Conservation (phyloP, 1,140 invertebrate species). For the Campodea augens region DNA sequence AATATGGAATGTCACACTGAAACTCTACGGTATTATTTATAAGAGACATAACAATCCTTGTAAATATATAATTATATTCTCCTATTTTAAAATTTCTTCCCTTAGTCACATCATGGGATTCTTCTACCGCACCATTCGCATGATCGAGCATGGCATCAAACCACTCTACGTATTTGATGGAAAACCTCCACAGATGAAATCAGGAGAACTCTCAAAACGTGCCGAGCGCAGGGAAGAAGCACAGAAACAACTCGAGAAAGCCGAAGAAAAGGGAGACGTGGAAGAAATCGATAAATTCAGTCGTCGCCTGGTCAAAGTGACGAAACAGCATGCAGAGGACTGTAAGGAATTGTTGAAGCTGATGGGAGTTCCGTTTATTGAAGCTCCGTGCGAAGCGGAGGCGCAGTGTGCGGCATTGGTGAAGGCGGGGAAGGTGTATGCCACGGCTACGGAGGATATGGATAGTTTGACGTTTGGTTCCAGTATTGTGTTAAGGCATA, state of each 20-base stretch:
- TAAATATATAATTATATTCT: conserved; percentile 1
- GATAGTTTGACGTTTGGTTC: conserved; percentile 96
- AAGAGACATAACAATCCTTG: not conserved
- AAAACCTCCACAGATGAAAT: conserved; percentile 84
- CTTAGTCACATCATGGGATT: conserved; percentile 85
- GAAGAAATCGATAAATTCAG: conserved; percentile 90
- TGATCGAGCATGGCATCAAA: conserved; percentile 95
- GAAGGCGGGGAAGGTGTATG: conserved; percentile 83
- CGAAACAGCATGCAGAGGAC: conserved; percentile 74
- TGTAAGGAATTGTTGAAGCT: conserved; percentile 69
- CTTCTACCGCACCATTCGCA: conserved; percentile 91
- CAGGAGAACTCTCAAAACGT: conserved; percentile 74
- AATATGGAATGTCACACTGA: too few species aligned
- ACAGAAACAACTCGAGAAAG: conserved; percentile 75
- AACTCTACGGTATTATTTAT: too few species aligned
- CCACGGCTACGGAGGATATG: conserved; percentile 98
- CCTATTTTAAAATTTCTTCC: too few species aligned
- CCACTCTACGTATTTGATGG: conserved; percentile 99
- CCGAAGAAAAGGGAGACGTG: conserved; percentile 75
- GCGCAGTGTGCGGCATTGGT: conserved; percentile 93
- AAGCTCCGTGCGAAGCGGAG: conserved; percentile 97
- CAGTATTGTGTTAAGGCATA: conserved; percentile 63
- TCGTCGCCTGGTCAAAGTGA: conserved; percentile 84
- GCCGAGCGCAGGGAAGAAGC: conserved; percentile 79
- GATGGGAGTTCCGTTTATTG: conserved; percentile 92